These are phyloP conservation scores for Scatophagus argus DNA, from an alignment of 2,113 vertebrate species.

Conservation along the genomic window DNA sequence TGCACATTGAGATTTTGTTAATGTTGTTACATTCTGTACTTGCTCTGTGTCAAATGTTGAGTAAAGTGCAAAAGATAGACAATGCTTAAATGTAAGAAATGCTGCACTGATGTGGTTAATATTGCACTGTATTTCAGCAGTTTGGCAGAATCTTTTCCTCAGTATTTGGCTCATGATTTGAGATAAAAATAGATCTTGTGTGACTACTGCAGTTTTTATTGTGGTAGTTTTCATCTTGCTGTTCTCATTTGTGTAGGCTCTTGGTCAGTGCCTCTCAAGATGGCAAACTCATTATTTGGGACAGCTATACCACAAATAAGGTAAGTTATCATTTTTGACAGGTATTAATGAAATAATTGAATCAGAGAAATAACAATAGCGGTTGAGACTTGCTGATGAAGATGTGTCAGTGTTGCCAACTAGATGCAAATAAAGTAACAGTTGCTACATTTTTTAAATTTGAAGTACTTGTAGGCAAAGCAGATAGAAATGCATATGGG, in stretches of 20 bases:
- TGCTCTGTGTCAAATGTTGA: constrained; percentile 8
- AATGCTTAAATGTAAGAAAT: neutral
- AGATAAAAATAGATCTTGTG: constrained; percentile 28
- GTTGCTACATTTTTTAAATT: neutral
- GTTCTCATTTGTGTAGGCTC: constrained; percentile 85
- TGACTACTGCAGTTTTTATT: neutral
- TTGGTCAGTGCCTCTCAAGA: constrained; percentile 99
- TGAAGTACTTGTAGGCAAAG: neutral
- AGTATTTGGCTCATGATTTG: neutral
- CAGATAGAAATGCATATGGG: neutral
- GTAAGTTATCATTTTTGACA: constrained; percentile 71
- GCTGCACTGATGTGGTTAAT: neutral
- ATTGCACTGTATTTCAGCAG: neutral
- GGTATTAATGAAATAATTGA: neutral
- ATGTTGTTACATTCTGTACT: neutral
- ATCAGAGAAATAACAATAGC: neutral
- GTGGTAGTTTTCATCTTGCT: neutral
- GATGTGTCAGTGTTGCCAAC: neutral
- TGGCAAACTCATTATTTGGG: constrained; percentile 99
- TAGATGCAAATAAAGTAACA: constrained; percentile 8
- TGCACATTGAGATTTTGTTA: neutral
- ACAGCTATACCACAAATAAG: constrained; percentile 99
- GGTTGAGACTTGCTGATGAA: neutral
- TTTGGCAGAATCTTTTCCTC: neutral
- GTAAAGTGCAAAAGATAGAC: neutral